Base-by-base conservation (phyloP, 2,797 vertebrate genomes). In the Parauchenoglanis punctatus region DNA sequence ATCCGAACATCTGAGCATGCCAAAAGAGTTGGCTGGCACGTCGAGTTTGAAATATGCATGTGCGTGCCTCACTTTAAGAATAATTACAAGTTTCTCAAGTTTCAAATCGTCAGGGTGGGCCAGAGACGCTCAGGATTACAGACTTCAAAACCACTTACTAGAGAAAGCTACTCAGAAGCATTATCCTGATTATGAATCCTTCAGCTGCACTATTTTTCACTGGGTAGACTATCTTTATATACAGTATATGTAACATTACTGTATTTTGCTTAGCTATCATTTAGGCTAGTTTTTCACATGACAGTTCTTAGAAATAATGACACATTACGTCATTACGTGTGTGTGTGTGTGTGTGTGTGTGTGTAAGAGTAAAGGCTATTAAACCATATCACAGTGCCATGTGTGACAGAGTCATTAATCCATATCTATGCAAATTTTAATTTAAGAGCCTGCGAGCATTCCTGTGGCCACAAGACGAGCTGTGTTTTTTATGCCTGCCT, bases 1-100 rank as follows among this genome's bases (percentile, higher is more conserved):
- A 91, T 77, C 78, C 61, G 44, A 83, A 83, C 81, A 83, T 67
- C 40, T 3, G 80, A 89, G 75, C 58, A 88, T 83, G 52, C 76
- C 76, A 68, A 87, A 81, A 78, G 63, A 67, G 83, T 72, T 88
- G 88, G 84, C 84, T 88, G 77, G 46, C 76, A 3, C 54, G 20
- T 63, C 10, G 73, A 68, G 73, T 87, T 59, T 91, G 44, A 91
- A 91, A 89, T 88, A 91, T 91, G 87, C 87, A 91, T 91, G 90
- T 11, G 65, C 67, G 73, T 87, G 68, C 65, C 85, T 86, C 84
- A 72, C 85, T 85, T 91, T 88, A 81, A 81, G 59, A 84, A 87
- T 87, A 86, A 86, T 85, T 89, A 90, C 31, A 70, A 10, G 58
- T 40, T 76, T 54, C 44, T 25, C 81, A 28, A 58, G 78, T 86